Evolutionary conservation across 2,113 vertebrate genomes (phyloP).

Genomic region (Odobenus rosmarus): DNA sequence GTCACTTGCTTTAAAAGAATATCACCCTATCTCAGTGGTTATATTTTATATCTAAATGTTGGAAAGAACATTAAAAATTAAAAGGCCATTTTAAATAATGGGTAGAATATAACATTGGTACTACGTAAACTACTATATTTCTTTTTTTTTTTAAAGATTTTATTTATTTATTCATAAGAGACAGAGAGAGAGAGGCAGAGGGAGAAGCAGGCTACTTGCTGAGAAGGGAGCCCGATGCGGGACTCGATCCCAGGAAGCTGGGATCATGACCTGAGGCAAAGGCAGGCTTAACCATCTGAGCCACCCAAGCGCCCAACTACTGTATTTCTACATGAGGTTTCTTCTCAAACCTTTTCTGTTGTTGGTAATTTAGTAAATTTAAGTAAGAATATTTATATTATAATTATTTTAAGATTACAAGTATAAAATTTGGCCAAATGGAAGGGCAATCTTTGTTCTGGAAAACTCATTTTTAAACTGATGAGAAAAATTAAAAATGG

Average conservation of each 20-base stretch:
- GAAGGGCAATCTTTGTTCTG: background rate
- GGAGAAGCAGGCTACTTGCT: too few species aligned
- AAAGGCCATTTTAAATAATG: background rate
- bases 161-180: too few species aligned
- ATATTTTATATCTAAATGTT: constrained; percentile 17
- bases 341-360: background rate
- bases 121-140: background rate
- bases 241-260: too few species aligned
- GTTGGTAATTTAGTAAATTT: background rate
- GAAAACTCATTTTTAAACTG: background rate
- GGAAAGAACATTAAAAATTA: background rate
- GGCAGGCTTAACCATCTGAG: too few species aligned
- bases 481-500: background rate
- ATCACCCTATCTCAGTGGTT: background rate
- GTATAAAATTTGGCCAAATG: background rate
- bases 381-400: background rate
- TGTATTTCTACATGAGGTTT: background rate
- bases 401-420: background rate
- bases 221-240: too few species aligned
- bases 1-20: background rate
- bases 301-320: too few species aligned
- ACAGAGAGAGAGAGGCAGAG: too few species aligned
- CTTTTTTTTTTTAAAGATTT: too few species aligned
- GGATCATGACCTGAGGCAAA: too few species aligned
- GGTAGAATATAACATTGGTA: background rate